Base-by-base conservation (phyloP, 2,113 vertebrate species). In the Pachypanchax playfairii region DNA sequence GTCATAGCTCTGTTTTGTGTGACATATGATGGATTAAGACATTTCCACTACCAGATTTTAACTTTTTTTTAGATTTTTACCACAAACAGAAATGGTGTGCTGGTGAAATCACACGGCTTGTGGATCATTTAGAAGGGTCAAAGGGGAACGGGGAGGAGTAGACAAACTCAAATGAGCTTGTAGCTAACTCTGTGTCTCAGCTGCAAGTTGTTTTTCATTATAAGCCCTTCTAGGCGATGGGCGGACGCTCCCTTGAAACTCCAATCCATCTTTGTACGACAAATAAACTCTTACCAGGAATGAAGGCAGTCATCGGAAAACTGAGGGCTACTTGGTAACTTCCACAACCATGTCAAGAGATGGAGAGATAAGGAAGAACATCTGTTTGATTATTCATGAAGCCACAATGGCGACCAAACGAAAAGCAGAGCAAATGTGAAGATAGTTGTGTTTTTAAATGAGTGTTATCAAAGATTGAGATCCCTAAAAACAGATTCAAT, bases 291-390 rank as follows among this genome's bases (percentile, higher is more conserved):
- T 55, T 46, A 35, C n/a, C 44, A 24, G 55, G 46, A 77, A 48
- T 39, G 53, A 49, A 77, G 49, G 59, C 68, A 51, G 64, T 26
- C 26, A 69, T 79, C 52, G 15, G 57, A 52, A 53, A 39, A 71
- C 71, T 60, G 49, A 84, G 42, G 2, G 9, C 48, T 31, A 65
- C 49, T 65, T 22, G 1, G 68, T 66, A 76, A 76, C 75, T 82
- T 90, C 76, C 79, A 62, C 66, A 77, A 79, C 60, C 69, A 77
- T 72, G 79, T 74, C 61, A 78, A 62, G 66, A 78, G 85, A 87
- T 79, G 82, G 42, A 84, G 75, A 84, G 68, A 65, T 83, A 63
- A 83, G 44, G 61, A 74, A 39, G 62, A 77, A 87, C 80, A 88
- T 86, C 84, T 83, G 85, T 70, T 77, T 81, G 74, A 87, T 81